Base-by-base conservation (phyloP, 1,140 invertebrate genomes). In the Globodera ellingtonae region DNA sequence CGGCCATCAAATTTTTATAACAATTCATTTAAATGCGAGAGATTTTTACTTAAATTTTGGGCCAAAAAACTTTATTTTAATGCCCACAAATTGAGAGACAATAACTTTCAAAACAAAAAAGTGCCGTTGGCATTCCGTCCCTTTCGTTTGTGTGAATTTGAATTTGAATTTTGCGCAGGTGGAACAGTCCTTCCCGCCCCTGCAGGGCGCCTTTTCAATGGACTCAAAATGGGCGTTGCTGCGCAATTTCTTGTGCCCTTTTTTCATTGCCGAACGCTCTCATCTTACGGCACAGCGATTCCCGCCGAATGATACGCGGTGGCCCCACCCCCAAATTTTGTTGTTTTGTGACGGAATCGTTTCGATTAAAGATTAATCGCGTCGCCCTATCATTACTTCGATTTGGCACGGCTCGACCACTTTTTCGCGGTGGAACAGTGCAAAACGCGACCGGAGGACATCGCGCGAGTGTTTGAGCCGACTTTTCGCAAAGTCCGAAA, bases 171-270 rank as follows among this genome's bases (percentile, higher is more conserved):
- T 52, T 70, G 9, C 35, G 18, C 48, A 77, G 75, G 18, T 77
- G 0, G 46, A 67, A 44, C 50, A 77, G 50, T 48, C 66, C 67
- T 79, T 79, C 21, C 21, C 48, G 15, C 46, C 15, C 7, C 71
- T 83, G 15, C 75, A 52, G 18, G 13, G 7, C 24, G 72, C 52
- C 44, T 74, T 78, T 80, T 15, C 59, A 13, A 5, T 52, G 13
- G 52, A 72, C 10, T 47, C 48, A 35, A 50, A 82, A 66, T 83
- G 82, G 82, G 7, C 82, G 6, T 13, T 83, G 56, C 50, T 83
- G 48, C 84, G 82, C 35, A 84, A 83, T 13, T 83, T 83, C 56
- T 81, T 84, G 46, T 84, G 46, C 70, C 81, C 79, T 15, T 83
- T 83, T 71, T 21, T 83, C 5, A 62, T 80, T 4, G 59, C 77